These are phyloP conservation scores for Drosophila busckii DNA, from an alignment of 1,140 invertebrate genomes.

Conservation along the genomic window DNA sequence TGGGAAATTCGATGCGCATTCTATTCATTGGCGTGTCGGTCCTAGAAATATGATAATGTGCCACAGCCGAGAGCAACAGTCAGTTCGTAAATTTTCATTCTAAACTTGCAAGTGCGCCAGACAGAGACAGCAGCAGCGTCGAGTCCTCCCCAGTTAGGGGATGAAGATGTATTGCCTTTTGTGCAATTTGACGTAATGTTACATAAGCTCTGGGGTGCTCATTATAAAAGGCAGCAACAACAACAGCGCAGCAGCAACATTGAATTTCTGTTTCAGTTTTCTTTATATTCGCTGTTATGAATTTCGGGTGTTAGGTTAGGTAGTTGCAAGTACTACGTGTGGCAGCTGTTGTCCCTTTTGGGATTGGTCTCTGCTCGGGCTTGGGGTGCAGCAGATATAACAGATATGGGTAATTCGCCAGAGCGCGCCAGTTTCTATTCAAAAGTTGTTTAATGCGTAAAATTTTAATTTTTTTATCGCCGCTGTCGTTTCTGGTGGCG, in stretches of 20 bases:
- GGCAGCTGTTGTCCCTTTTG: constrained; percentile 59
- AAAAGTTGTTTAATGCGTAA: constrained; percentile 70
- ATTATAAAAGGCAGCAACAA: constrained; percentile 55
- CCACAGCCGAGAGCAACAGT: constrained; percentile 46
- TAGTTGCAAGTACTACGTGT: constrained; percentile 29
- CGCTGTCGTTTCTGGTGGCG: constrained; percentile 39
- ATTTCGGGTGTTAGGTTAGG: constrained; percentile 13
- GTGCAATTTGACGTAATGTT: constrained; percentile 75
- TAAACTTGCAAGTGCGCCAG: constrained; percentile 49
- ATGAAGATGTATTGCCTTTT: constrained; percentile 77
- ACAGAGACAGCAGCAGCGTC: no score
- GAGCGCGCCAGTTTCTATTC: constrained; percentile 24
- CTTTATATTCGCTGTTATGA: constrained; percentile 49
- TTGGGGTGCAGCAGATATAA: constrained; percentile 29
- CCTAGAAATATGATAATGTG: constrained; percentile 72
- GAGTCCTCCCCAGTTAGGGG: no score
- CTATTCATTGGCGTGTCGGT: constrained; percentile 68
- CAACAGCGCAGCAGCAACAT: constrained; percentile 34
- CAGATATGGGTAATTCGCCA: constrained; percentile 66
- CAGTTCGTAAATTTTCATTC: constrained; percentile 75
- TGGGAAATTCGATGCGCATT: constrained; percentile 72
- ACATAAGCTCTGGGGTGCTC: constrained; percentile 62
- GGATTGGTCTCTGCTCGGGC: constrained; percentile 28
- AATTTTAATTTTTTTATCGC: constrained; percentile 71
- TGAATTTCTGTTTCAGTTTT: constrained; percentile 69